Evolutionary conservation across 2,888 invertebrate species (phyloP), one percentile per base, ranked within the genome.

Genomic region (Plemyria rubiginata): DNA sequence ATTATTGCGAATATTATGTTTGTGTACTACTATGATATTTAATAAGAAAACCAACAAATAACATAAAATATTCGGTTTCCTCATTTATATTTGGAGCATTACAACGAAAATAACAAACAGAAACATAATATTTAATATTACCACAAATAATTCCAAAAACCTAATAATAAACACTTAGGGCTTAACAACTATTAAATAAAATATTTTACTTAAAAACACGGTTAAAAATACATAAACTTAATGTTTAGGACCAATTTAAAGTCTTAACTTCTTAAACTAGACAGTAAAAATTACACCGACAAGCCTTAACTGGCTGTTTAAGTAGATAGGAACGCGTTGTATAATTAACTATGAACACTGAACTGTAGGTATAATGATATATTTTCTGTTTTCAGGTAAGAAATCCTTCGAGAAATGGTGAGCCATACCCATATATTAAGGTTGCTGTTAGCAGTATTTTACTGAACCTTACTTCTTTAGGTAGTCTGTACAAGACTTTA

Each of bases 371-470:
- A 76, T 80, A 78, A 81, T 75, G 74, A 76, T 73, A 70, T 61
- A 75, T 77, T 78, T 73, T 78, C 70, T 71, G 73, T 74, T 82
- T 80, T 65, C 85, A 85, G 85, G 85, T 85, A 85, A 84, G 80
- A 76, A 54, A 38, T 38, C 11, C 36, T 48, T 46, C 60, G 22
- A 40, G 53, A 71, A 66, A 61, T 60, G 65, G 49, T 57, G 45
- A 64, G 58, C 60, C 46, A 56, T 74, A 45, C 13, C 15, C 16
- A 3, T 16, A 15, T 0, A 15, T 40, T n/a, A 41, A 28, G 9
- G 7, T 12, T 9, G 16, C 38, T 16, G 16, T 40, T 13, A 38
- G 36, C 36, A 11, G 36, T 38, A 38, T 11, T 38, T 11, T 11
- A 38, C 32, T 32, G 6, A 8, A 32, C 32, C 8, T 32, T 32